Evolutionary conservation across 2,888 invertebrate species (phyloP), one percentile per base, ranked within the genome.

Genomic region (Junonia oenone): DNA sequence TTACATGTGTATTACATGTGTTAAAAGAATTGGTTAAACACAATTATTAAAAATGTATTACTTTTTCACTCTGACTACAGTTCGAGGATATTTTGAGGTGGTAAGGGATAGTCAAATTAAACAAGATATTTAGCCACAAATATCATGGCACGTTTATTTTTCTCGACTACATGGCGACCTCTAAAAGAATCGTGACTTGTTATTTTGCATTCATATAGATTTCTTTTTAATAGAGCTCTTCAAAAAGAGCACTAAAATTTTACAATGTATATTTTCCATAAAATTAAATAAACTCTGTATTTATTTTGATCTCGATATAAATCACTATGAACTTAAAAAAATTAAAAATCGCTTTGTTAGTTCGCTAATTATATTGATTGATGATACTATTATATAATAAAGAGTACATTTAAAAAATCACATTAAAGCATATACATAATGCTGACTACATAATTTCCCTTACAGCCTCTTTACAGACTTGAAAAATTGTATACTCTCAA

Each of bases 71-170:
- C n/a, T n/a, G n/a, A n/a, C n/a, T n/a, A n/a, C n/a, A n/a, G n/a
- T n/a, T n/a, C n/a, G n/a, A 27, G 27, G 27, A 27, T 4, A 33
- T n/a, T n/a, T n/a, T 4, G 4, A 13, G n/a, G n/a, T 6, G n/a
- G n/a, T 9, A 8, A n/a, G 43, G 6, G 6, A 3, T 9, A 33
- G 56, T 55, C 56, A 71, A 81, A 79, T 75, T 65, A 73, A 85
- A 85, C 81, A 73, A 76, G 71, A 58, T 43, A 55, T 65, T 59
- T 86, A 87, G 89, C 90, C 90, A 90, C 89, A 89, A 90, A 90
- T 90, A 90, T 90, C 90, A 91, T 91, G 91, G 91, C 91, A 91
- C 91, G 90, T 91, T 91, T 90, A 91, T 91, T 91, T 87, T 88
- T 90, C 88, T 90, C 89, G 90, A 91, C 91, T 91, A 91, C 91